Percentiles rank a stretch among this genome's conserved stretches.
phyloP scores from a whole-genome alignment of 2,113 vertebrate genomes.

The Acrocephalus kingi region DNA sequence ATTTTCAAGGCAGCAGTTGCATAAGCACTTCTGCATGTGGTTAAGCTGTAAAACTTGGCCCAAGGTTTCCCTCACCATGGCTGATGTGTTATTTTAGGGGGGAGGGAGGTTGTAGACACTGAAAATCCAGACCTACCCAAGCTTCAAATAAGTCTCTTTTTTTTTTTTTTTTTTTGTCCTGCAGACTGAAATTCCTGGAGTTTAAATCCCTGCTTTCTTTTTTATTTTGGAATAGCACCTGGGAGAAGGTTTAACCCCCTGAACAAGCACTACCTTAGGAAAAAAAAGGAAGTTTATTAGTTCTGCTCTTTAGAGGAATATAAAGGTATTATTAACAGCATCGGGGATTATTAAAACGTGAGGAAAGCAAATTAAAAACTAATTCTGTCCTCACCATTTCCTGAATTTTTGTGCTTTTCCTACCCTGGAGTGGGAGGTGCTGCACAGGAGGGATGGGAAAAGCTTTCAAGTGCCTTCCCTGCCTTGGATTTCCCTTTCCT shows the following conservation, averaged over 20 bases:
- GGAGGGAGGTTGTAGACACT: background rate
- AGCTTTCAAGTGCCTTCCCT: background rate
- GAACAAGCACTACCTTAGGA: background rate
- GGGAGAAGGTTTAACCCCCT: background rate
- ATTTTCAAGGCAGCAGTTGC: background rate
- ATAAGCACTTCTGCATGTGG: background rate
- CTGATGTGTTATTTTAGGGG: background rate
- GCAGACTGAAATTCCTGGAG: background rate
- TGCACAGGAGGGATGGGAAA: background rate
- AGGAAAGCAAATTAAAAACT: slow-evolving; percentile 21
- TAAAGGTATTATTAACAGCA: background rate
- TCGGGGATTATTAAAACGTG: background rate
- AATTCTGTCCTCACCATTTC: background rate
- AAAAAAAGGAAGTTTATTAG: background rate
- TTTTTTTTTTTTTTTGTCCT: background rate
- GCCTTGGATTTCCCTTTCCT: background rate
- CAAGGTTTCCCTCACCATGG: background rate
- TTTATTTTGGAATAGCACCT: background rate
- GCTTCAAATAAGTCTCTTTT: background rate
- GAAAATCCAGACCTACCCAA: background rate
- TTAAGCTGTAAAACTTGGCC: background rate
- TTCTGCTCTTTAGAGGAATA: background rate
- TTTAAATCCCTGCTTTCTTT: background rate
- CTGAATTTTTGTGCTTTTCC: background rate
- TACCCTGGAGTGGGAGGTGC: background rate